phyloP scores from a whole-genome alignment of 2,888 invertebrate species.

The Stenodema calcarata region DNA sequence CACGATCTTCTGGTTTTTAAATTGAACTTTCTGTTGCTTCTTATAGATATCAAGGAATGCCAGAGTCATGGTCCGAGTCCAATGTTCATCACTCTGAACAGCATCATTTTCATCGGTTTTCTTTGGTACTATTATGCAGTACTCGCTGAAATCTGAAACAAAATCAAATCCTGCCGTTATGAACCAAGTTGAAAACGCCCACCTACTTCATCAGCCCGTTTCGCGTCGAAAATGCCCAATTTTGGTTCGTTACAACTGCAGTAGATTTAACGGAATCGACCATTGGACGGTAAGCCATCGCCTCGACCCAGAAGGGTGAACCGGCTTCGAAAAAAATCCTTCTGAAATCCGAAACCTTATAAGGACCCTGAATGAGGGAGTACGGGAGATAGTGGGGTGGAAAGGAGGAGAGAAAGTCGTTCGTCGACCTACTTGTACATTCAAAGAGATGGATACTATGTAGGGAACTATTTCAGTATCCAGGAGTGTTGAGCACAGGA shows the following conservation, averaged over 20 bases:
- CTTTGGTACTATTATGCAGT: too few species aligned
- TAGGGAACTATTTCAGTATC: neutral
- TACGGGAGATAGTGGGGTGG: neutral
- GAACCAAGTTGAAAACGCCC: too few species aligned
- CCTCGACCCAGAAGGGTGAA: constrained; percentile 23
- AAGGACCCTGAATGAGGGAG: neutral
- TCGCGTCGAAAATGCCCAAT: too few species aligned
- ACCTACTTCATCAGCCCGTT: too few species aligned
- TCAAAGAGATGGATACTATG: neutral
- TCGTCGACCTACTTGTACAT: constrained; percentile 34
- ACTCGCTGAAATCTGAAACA: too few species aligned
- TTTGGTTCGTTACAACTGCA: neutral
- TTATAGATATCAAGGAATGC: too few species aligned
- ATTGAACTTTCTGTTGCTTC: too few species aligned
- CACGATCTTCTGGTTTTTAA: too few species aligned
- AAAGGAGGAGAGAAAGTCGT: constrained; percentile 22
- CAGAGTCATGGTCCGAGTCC: too few species aligned
- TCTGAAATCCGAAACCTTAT: constrained; percentile 43
- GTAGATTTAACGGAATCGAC: neutral
- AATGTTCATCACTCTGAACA: too few species aligned
- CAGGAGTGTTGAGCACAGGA: neutral
- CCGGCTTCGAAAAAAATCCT: constrained; percentile 9
- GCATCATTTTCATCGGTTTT: too few species aligned
- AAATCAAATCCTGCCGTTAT: too few species aligned
- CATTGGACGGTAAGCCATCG: neutral